Conservation (phyloP, 2,113 vertebrate genomes). For the Peromyscus leucopus region DNA sequence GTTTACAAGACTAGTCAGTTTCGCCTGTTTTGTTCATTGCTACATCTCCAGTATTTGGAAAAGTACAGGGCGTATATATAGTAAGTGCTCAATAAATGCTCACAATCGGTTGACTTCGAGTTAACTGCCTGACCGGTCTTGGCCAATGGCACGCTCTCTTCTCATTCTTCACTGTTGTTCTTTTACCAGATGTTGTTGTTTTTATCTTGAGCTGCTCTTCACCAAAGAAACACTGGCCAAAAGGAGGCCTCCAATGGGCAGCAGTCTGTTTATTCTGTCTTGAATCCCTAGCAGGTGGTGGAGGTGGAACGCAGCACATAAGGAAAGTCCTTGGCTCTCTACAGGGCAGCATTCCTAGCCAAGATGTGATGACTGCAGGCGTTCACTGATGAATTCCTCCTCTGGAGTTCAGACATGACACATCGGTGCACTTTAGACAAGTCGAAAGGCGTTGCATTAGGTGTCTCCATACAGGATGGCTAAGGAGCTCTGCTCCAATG, state of each 20-base stretch:
- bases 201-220: not conserved
- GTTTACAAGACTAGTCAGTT: not conserved
- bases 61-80: not conserved
- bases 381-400: not conserved
- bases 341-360: not conserved
- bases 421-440: not conserved
- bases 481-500: not conserved
- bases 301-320: not conserved
- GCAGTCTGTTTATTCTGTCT: not conserved
- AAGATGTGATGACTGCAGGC: not conserved
- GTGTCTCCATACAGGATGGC: not conserved
- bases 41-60: not conserved
- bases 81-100: not conserved
- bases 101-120: not conserved
- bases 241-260: fast-evolving
- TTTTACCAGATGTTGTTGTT: not conserved
- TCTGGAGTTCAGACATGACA: not conserved
- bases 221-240: not conserved
- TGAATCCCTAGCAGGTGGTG: not conserved
- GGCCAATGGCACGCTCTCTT: not conserved
- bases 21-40: not conserved
- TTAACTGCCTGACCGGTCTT: not conserved
- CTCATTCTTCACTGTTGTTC: not conserved
- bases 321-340: not conserved
- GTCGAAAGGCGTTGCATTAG: not conserved